Evolutionary conservation across 2,113 vertebrate genomes (phyloP).

Genomic region (Ageneiosus marmoratus): DNA sequence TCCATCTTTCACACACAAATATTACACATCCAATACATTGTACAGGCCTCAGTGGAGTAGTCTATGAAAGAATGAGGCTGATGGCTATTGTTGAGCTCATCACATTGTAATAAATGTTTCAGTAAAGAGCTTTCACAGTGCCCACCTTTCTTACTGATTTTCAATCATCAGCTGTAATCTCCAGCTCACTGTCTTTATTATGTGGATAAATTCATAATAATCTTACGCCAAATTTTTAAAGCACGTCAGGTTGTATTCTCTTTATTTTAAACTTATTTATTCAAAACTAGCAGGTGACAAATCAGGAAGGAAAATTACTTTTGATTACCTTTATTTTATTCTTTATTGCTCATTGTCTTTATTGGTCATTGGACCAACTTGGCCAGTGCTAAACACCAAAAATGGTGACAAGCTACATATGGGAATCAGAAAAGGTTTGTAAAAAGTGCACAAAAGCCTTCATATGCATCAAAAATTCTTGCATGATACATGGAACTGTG

Average conservation of each 20-base stretch:
- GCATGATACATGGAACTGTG: neutral
- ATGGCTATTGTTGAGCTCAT: constrained; percentile 13
- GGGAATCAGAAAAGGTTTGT: neutral
- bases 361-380: neutral
- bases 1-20: neutral
- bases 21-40: neutral
- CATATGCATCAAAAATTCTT: too few relatives aligned
- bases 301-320: neutral
- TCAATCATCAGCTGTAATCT: constrained; percentile 25
- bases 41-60: neutral
- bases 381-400: neutral
- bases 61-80: constrained; percentile 16
- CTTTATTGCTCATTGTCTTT: neutral
- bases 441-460: neutral
- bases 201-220: constrained; percentile 15
- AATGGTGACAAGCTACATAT: neutral
- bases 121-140: constrained; percentile 19
- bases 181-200: constrained; percentile 1
- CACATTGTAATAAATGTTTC: constrained; percentile 11
- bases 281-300: neutral
- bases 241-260: neutral
- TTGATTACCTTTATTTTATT: neutral
- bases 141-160: constrained; percentile 15
- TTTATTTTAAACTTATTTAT: constrained; percentile 4
- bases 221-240: constrained; percentile 6